Percentiles rank a stretch among this genome's conserved stretches.
phyloP scores from a whole-genome alignment of 1,140 invertebrate genomes.

The Drosophila tropicalis region DNA sequence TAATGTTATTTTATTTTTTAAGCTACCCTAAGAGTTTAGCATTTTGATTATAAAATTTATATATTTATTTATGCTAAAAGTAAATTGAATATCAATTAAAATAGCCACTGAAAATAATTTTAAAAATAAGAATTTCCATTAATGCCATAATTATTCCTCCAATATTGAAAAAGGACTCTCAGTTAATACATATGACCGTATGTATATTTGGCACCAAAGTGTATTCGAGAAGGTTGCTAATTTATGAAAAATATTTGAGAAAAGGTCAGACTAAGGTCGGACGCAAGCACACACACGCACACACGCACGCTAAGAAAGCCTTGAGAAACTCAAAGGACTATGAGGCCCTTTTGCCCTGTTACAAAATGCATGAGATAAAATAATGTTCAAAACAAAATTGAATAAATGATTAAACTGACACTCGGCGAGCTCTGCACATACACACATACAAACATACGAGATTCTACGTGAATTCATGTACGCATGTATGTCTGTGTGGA shows the following conservation, averaged over 20 bases:
- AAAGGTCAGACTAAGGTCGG: constrained; percentile 68
- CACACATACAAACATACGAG: background rate
- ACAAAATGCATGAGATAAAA: constrained; percentile 73
- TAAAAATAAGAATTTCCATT: no score
- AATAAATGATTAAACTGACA: constrained; percentile 79
- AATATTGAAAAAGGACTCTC: background rate
- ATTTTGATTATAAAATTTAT: no score
- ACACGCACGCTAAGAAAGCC: constrained; percentile 4
- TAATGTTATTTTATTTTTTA: no score
- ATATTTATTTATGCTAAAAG: no score
- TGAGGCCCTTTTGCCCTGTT: constrained; percentile 44
- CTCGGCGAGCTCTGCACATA: constrained; percentile 33
- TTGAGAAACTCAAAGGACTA: constrained; percentile 5
- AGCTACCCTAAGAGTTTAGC: no score
- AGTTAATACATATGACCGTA: background rate
- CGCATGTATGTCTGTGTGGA: constrained; percentile 6
- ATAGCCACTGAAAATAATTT: no score
- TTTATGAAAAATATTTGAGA: constrained; percentile 72
- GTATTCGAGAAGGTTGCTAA: constrained; percentile 44
- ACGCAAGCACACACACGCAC: background rate
- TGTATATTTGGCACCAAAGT: background rate
- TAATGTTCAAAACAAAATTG: constrained; percentile 76
- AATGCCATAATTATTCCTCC: no score
- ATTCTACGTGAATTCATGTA: constrained; percentile 3
- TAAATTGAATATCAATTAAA: no score